Evolutionary conservation across 2,888 invertebrate species (phyloP).

Genomic region (Xiphydria camelus): DNA sequence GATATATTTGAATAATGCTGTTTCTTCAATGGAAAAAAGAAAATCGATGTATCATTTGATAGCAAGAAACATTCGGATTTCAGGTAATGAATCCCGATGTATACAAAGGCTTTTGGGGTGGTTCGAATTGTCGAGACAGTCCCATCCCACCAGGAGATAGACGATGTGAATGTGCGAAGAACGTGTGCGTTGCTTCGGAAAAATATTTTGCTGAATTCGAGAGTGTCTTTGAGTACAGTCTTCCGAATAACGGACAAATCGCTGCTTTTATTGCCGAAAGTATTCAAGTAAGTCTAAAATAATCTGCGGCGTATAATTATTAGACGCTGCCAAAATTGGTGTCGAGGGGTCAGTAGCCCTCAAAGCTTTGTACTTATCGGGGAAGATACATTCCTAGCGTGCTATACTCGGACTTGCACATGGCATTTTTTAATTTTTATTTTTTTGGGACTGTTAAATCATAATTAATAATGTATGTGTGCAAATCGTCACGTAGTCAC

Average conservation of each 20-base stretch:
- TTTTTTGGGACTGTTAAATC: no score
- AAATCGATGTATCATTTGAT: neutral
- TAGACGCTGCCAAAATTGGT: no score
- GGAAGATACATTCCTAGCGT: no score
- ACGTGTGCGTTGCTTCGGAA: constrained; percentile 73
- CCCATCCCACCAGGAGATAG: constrained; percentile 70
- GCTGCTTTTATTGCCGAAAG: constrained; percentile 94
- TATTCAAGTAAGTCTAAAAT: constrained; percentile 76
- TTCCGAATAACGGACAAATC: constrained; percentile 72
- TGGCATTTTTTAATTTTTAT: no score
- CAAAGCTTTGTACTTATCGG: no score
- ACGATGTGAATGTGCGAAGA: constrained; percentile 66
- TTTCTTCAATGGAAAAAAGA: neutral
- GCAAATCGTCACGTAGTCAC: no score
- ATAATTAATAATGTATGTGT: no score
- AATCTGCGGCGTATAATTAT: no score
- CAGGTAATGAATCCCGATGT: constrained; percentile 92
- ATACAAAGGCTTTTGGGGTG: constrained; percentile 89
- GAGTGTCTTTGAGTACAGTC: constrained; percentile 76
- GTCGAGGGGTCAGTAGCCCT: no score
- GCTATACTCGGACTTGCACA: no score
- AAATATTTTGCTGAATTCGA: constrained; percentile 83
- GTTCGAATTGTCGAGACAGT: constrained; percentile 84
- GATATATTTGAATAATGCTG: no score
- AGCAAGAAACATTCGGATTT: constrained; percentile 14